phyloP scores from a whole-genome alignment of 2,888 invertebrate genomes.

The Sclerodermus sp. region DNA sequence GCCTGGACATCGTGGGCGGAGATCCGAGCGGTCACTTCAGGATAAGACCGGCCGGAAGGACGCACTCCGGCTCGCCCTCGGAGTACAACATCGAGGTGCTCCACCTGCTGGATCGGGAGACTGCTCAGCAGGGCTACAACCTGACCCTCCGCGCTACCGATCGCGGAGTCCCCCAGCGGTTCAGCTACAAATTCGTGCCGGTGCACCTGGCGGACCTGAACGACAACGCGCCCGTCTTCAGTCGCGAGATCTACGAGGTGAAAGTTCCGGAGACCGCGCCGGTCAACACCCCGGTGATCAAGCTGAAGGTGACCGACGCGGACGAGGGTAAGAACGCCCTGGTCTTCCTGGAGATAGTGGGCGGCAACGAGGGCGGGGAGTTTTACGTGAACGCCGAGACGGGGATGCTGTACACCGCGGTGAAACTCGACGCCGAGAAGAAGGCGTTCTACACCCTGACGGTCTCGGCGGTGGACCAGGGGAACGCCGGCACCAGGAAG shows the following conservation, averaged over 20 bases:
- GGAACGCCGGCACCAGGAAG: slow-evolving; percentile 78
- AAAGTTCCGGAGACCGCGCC: slow-evolving; percentile 88
- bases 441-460: slow-evolving; percentile 84
- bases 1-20: slow-evolving; percentile 83
- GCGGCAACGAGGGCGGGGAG: slow-evolving; percentile 87
- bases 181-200: slow-evolving; percentile 78
- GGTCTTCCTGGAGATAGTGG: slow-evolving; percentile 85
- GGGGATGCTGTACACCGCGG: slow-evolving; percentile 85
- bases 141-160: slow-evolving; percentile 85
- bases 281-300: slow-evolving; percentile 82
- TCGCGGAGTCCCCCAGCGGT: slow-evolving; percentile 76
- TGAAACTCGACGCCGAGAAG: slow-evolving; percentile 79
- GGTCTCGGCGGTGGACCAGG: slow-evolving; percentile 87
- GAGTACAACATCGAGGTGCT: slow-evolving; percentile 82
- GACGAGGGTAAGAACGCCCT: slow-evolving; percentile 83
- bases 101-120: slow-evolving; percentile 76
- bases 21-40: slow-evolving; percentile 89
- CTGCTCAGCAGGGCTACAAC: slow-evolving; percentile 80
- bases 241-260: slow-evolving; percentile 83
- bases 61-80: slow-evolving; percentile 55
- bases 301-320: slow-evolving; percentile 83
- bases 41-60: slow-evolving; percentile 61
- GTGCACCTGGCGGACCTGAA: slow-evolving; percentile 80
- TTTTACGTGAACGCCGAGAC: slow-evolving; percentile 86
- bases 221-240: slow-evolving; percentile 86